A percentile compares a stretch with the other conserved stretches of the same genome.
Conservation (phyloP, 1,140 invertebrate genomes). For the Cheumatopsyche charites region DNA sequence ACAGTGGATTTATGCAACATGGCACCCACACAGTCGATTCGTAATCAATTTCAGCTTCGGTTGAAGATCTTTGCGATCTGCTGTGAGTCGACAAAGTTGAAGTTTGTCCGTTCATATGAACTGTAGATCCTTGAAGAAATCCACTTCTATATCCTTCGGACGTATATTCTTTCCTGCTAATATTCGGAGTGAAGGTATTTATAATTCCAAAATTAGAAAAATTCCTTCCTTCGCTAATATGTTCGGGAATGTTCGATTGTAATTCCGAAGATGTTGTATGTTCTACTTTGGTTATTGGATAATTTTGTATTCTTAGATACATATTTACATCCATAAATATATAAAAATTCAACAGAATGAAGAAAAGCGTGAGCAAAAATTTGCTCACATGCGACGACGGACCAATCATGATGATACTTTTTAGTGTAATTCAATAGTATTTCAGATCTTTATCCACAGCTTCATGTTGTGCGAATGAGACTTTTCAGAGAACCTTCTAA, state of each 20-base stretch:
- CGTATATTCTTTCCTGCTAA: conserved; percentile 37
- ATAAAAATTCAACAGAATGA: conserved; percentile 63
- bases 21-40: conserved; percentile 66
- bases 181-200: conserved; percentile 32
- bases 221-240: conserved; percentile 31
- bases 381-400: conserved; percentile 66
- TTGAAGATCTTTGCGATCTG: conserved; percentile 14
- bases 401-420: conserved; percentile 58
- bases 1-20: conserved; percentile 73
- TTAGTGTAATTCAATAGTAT: not conserved
- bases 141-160: conserved; percentile 33
- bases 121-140: conserved; percentile 8
- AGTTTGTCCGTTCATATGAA: conserved; percentile 8
- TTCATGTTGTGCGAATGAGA: too few relatives aligned
- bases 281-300: conserved; percentile 55
- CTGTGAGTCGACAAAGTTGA: conserved; percentile 17
- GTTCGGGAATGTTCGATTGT: not conserved
- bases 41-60: conserved; percentile 53
- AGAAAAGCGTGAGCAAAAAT: conserved; percentile 59
- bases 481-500: too few relatives aligned
- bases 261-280: conserved; percentile 1
- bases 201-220: conserved; percentile 8
- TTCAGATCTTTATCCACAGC: too few relatives aligned
- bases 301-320: conserved; percentile 67
- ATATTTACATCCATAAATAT: conserved; percentile 66